Evolutionary conservation across 1,140 invertebrate species (phyloP).

Genomic region (Drosophila lini): DNA sequence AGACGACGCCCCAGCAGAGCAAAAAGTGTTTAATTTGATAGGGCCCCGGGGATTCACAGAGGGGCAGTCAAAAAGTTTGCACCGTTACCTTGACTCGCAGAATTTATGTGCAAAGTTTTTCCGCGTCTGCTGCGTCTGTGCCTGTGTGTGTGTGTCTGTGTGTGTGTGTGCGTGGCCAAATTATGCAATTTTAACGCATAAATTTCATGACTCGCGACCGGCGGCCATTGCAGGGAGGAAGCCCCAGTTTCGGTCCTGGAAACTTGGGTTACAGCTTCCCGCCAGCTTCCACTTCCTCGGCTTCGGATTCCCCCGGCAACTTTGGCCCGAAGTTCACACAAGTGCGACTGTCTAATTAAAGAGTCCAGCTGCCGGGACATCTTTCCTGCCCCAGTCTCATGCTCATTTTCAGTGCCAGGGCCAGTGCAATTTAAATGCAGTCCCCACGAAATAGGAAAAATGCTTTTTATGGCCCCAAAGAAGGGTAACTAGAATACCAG

Average conservation of each 20-base stretch:
- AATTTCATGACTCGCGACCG: conserved; percentile 68
- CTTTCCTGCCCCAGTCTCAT: conserved; percentile 40
- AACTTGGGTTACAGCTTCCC: conserved; percentile 5
- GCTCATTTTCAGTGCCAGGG: neutral
- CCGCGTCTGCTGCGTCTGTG: conserved; percentile 21
- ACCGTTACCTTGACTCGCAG: conserved; percentile 75
- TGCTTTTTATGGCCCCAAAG: conserved; percentile 6
- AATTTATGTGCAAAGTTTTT: conserved; percentile 78
- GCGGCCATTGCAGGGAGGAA: conserved; percentile 44
- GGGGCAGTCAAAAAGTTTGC: conserved; percentile 65
- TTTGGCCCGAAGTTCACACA: conserved; percentile 51
- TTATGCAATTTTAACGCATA: conserved; percentile 82
- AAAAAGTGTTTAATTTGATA: conserved; percentile 76
- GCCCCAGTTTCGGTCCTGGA: conserved; percentile 10
- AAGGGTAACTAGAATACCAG: neutral
- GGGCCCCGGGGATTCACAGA: conserved; percentile 36
- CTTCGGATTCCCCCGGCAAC: conserved; percentile 32
- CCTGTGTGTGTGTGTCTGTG: conserved; percentile 12
- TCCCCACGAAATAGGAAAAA: conserved; percentile 3
- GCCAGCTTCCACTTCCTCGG: conserved; percentile 8
- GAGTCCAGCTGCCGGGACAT: conserved; percentile 61
- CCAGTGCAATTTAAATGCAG: conserved; percentile 48
- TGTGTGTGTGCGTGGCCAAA: conserved; percentile 39
- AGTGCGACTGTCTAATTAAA: conserved; percentile 76
- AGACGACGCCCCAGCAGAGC: conserved; percentile 23